Conservation (phyloP, 2,113 vertebrate genomes). For the Ranitomeya imitator region DNA sequence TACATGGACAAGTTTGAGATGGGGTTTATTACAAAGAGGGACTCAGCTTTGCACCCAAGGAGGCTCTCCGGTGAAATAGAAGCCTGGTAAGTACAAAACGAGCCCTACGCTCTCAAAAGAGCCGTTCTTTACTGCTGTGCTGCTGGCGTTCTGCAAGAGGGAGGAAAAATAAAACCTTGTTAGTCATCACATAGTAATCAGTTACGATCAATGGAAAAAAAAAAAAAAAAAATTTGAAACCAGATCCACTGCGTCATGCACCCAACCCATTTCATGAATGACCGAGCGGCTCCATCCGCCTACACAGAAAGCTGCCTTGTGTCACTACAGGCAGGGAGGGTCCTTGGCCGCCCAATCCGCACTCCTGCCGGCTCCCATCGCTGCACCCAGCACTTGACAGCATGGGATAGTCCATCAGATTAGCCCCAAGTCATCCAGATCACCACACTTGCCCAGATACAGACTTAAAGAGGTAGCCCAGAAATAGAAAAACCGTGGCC, state of each 20-base stretch:
- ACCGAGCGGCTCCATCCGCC: neutral
- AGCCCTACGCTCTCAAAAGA: constrained; percentile 70
- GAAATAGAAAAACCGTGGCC: too few relatives aligned
- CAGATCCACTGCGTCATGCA: neutral
- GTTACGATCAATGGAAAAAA: neutral
- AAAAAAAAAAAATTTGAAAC: neutral
- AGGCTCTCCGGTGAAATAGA: constrained; percentile 75
- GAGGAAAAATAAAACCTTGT: neutral
- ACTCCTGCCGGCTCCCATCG: neutral
- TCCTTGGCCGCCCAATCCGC: neutral
- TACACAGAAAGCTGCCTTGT: neutral
- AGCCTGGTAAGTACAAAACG: constrained; percentile 72
- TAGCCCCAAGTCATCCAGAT: neutral
- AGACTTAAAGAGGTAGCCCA: too few relatives aligned
- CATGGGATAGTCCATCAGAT: neutral
- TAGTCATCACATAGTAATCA: neutral
- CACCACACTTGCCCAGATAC: too few relatives aligned
- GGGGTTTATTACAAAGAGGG: constrained; percentile 61
- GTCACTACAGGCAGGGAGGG: constrained; percentile 1
- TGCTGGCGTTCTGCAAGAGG: constrained; percentile 67
- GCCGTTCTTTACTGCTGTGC: constrained; percentile 66
- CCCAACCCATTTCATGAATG: constrained; percentile 32
- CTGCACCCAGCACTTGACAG: neutral
- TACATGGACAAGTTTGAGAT: constrained; percentile 73
- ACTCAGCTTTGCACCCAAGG: constrained; percentile 70